Base-by-base conservation (phyloP, 2,113 vertebrate genomes). In the Varanus salvator region DNA sequence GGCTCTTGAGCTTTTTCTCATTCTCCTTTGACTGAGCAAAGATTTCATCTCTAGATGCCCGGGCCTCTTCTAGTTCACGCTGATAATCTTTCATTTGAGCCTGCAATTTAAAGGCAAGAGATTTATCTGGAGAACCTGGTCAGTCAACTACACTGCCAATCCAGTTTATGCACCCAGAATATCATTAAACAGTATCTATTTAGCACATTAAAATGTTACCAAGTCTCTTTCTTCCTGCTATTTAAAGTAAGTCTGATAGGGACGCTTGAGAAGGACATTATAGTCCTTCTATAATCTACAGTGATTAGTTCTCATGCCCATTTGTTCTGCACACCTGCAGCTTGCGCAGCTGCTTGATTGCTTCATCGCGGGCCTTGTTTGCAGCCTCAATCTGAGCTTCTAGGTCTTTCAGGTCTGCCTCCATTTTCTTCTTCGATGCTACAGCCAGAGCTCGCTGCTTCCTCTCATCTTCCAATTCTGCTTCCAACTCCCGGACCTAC, bases 61-160 rank as follows among this genome's bases (percentile, higher is more conserved):
- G 97, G 0, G 99, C 99, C 93, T 99, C 99, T 87, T 99, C 99
- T 92, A 99, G 96, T 95, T 99, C 99, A 88, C 99, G 97, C 76
- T 99, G 99, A 86, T 99, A 99, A 93, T 99, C 99, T 94, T 99
- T 99, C 98, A 98, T 99, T 95, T 99, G 99, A 88, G 98, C 98
- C 99, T 99, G 93, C 8, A 76, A 83, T 57, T 54, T 57, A 84
- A 68, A 1, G 80, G 74, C 0, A 48, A 87, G 8, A 50, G 11
- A 78, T 91, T 78, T 48, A 14, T 17, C 75, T 2, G 31, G 19
- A 38, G 11, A 64, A 27, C 57, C 34, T n/a, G 27, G 29, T 27
- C 50, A 66, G 44, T 29, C 38, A 48, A 4, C 27, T 48, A 85
- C 29, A 78, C 50, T 34, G 57, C 48, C n/a, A 54, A 21, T 54